Evolutionary conservation across 2,113 vertebrate genomes (phyloP).

Genomic region (Verasper variegatus): DNA sequence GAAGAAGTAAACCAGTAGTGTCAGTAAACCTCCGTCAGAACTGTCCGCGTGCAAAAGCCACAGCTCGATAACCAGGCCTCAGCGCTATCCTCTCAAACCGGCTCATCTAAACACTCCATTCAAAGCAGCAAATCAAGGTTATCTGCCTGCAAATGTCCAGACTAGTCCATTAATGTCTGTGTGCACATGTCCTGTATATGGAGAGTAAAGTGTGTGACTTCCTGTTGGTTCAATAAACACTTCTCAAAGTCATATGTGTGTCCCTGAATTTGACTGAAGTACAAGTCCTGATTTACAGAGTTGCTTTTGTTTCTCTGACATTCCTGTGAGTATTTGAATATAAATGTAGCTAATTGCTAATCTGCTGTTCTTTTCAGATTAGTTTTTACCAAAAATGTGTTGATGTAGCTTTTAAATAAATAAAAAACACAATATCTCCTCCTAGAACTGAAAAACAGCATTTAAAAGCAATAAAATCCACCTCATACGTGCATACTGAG

Average conservation of each 20-base stretch:
- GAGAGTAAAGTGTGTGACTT: constrained; percentile 48
- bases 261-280: constrained; percentile 1
- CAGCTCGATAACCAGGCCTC: constrained; percentile 47
- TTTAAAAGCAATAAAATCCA: neutral
- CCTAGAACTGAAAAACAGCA: too few species aligned
- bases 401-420: too few species aligned
- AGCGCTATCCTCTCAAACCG: constrained; percentile 38
- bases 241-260: constrained; percentile 33
- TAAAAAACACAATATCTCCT: too few species aligned
- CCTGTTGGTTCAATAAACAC: constrained; percentile 69
- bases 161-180: constrained; percentile 24
- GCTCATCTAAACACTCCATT: constrained; percentile 58
- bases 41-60: constrained; percentile 18
- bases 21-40: constrained; percentile 12
- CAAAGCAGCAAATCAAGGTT: constrained; percentile 62
- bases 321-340: too few species aligned
- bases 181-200: constrained; percentile 20
- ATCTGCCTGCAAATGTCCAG: constrained; percentile 61
- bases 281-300: neutral
- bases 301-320: too few species aligned
- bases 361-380: too few species aligned
- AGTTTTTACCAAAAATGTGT: too few species aligned
- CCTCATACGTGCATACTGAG: too few species aligned
- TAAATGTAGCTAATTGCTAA: too few species aligned
- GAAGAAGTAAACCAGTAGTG: constrained; percentile 52